A percentile compares a stretch with the other conserved stretches of the same genome.
Conservation (phyloP, 1,140 invertebrate genomes). For the Drosophila virilis region DNA sequence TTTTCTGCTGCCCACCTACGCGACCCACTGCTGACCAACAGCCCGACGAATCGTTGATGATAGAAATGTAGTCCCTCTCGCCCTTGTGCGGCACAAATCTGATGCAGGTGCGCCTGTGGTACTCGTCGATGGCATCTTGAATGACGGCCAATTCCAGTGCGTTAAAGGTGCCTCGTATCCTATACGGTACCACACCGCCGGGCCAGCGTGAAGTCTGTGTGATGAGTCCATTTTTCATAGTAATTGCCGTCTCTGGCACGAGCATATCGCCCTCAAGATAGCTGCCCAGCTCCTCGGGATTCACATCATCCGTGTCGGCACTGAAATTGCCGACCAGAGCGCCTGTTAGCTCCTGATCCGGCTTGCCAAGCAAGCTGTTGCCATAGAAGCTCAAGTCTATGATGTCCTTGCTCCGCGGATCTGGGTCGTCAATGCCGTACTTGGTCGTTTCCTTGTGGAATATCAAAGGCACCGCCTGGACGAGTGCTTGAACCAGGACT, state of each 20-base stretch:
- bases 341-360: constrained; percentile 63
- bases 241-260: constrained; percentile 85
- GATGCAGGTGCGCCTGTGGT: constrained; percentile 89
- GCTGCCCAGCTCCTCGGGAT: constrained; percentile 89
- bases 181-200: constrained; percentile 88
- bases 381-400: constrained; percentile 60
- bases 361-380: constrained; percentile 34
- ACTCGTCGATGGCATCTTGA: constrained; percentile 87
- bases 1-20: constrained; percentile 86
- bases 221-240: constrained; percentile 86
- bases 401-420: constrained; percentile 1
- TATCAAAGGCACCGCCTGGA: constrained; percentile 7
- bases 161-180: constrained; percentile 86
- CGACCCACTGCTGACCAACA: constrained; percentile 92
- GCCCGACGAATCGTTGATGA: constrained; percentile 88
- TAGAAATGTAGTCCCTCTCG: constrained; percentile 88
- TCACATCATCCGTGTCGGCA: constrained; percentile 84
- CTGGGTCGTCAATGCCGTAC: background rate
- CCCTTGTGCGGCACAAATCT: constrained; percentile 87
- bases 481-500: constrained; percentile 77
- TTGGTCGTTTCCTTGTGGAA: background rate
- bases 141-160: constrained; percentile 83
- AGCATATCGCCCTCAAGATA: constrained; percentile 91
- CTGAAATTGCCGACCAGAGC: constrained; percentile 86
- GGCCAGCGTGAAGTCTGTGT: constrained; percentile 87